Evolutionary conservation across 2,888 invertebrate genomes (phyloP), one percentile per base, ranked within the genome.

Genomic region (Nowickia ferox): DNA sequence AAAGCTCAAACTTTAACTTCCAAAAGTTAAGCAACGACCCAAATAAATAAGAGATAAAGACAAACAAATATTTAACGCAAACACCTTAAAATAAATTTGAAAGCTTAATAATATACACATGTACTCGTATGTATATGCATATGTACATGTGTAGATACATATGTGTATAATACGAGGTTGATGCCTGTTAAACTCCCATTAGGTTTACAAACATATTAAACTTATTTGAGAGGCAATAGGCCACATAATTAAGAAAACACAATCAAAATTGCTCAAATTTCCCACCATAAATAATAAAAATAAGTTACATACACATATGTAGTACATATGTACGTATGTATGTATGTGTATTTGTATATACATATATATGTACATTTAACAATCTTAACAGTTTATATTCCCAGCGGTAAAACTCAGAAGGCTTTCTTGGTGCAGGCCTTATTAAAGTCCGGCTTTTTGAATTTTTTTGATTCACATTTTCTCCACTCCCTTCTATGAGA

Each of bases 191-290:
- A 79, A 76, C 65, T 66, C 65, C 80, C 61, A 84, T 84, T 84
- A 80, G 80, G 76, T 71, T 76, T 76, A 30, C 44, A 55, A 57
- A 75, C 40, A 66, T 55, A 55, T 76, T 38, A 74, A 66, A 66
- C 48, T n/a, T 42, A 74, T 57, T 57, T 59, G 66, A 19, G 40
- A 66, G 72, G 65, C 80, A 57, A 74, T 38, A 66, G 42, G 71
- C 55, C 55, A 63, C 1, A 72, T n/a, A 40, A 38, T 8, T n/a
- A 15, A 48, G 13, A 65, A 19, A 40, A 46, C 19, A 22, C 9
- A n/a, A 53, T 40, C 63, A 79, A 71, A 66, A 68, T 22, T 61
- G 46, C 66, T 80, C 61, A 85, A 69, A 77, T 85, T 85, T 77
- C 84, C 74, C 84, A 85, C 81, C 71, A 77, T 83, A 65, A 81